phyloP scores from a whole-genome alignment of 2,888 invertebrate genomes.

The Criorhina ranunculi region DNA sequence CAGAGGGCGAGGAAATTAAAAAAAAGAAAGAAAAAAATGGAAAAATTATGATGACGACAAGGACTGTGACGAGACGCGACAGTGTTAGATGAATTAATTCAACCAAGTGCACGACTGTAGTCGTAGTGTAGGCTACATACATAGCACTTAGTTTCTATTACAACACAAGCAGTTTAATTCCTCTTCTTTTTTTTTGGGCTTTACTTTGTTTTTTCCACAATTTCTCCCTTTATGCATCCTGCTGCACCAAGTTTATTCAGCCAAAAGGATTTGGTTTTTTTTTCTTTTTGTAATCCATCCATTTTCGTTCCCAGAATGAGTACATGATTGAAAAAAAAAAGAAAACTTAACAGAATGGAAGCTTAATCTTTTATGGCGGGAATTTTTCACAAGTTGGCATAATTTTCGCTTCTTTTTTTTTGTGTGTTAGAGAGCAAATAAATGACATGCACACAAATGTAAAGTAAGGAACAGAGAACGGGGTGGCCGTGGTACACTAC shows the following conservation, averaged over 20 bases:
- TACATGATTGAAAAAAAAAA: slow-evolving; percentile 63
- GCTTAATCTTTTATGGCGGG: slow-evolving; percentile 74
- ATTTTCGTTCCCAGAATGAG: slow-evolving; percentile 54
- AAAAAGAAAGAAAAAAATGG: slow-evolving; percentile 28
- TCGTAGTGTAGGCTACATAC: slow-evolving; percentile 67
- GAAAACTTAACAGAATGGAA: slow-evolving; percentile 49
- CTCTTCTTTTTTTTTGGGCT: slow-evolving; percentile 56
- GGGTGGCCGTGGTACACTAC: slow-evolving; percentile 43
- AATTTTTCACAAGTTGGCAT: slow-evolving; percentile 76
- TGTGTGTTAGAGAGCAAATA: slow-evolving; percentile 74
- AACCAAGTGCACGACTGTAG: slow-evolving; percentile 74
- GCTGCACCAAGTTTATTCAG: slow-evolving; percentile 69
- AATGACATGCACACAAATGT: slow-evolving; percentile 76
- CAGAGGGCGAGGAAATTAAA: slow-evolving; percentile 9
- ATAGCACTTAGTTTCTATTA: slow-evolving; percentile 74
- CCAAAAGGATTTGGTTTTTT: slow-evolving; percentile 61
- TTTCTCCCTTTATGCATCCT: slow-evolving; percentile 26
- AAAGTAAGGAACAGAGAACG: slow-evolving; percentile 54
- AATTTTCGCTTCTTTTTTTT: slow-evolving; percentile 71
- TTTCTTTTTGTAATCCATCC: slow-evolving; percentile 5
- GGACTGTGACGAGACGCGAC: slow-evolving; percentile 77
- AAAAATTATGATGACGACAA: slow-evolving; percentile 71
- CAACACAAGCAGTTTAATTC: slow-evolving; percentile 70
- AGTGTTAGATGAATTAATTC: slow-evolving; percentile 77
- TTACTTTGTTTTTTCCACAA: slow-evolving; percentile 48